Evolutionary conservation across 2,797 vertebrate genomes (phyloP).

Genomic region (Manis pentadactyla): DNA sequence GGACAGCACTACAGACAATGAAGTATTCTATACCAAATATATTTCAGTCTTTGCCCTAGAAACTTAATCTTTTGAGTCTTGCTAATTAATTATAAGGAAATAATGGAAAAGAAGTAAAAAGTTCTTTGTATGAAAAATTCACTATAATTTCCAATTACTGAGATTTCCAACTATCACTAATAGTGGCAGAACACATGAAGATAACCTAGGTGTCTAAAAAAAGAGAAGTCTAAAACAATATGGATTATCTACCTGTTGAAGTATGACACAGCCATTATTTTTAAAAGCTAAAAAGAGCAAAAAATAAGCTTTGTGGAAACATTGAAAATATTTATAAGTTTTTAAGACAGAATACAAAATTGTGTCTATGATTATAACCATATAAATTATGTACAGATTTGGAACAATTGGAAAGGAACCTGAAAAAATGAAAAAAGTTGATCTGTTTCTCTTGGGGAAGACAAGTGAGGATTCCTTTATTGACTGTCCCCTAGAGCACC

Average conservation of each 20-base stretch:
- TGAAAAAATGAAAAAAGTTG: background rate
- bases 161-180: background rate
- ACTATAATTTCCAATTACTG: background rate
- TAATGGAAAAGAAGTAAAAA: slow-evolving; percentile 43
- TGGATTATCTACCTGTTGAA: slow-evolving; percentile 3
- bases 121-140: slow-evolving; percentile 13
- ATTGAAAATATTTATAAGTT: slow-evolving; percentile 9
- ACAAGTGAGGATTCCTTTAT: slow-evolving; percentile 49
- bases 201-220: slow-evolving; percentile 40
- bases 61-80: slow-evolving; percentile 16
- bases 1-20: background rate
- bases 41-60: slow-evolving; percentile 18
- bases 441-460: background rate
- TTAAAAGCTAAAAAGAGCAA: background rate
- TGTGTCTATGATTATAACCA: background rate
- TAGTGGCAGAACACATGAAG: slow-evolving; percentile 31
- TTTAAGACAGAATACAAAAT: slow-evolving; percentile 49
- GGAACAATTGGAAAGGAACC: background rate
- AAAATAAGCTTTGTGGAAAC: background rate
- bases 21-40: background rate
- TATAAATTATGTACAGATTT: slow-evolving; percentile 20
- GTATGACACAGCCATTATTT: background rate
- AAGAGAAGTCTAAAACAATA: background rate
- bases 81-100: background rate
- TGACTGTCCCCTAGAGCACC: slow-evolving; percentile 89